phyloP scores from a whole-genome alignment of 1,140 invertebrate species.

The Oppia nitens region DNA sequence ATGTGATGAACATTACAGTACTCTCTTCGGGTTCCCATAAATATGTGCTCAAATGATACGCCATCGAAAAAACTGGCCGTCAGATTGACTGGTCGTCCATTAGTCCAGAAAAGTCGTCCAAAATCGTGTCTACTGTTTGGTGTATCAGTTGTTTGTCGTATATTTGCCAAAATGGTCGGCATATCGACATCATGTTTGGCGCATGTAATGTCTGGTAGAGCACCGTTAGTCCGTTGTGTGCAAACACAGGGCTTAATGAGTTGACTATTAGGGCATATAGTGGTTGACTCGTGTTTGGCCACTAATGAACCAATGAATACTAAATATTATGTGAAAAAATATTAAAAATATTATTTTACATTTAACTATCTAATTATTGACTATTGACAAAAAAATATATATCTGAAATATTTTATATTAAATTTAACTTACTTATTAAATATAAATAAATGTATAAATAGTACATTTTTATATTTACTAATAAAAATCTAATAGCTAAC shows the following conservation, averaged over 20 bases:
- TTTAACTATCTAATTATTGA: too few species aligned
- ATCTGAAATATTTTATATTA: too few species aligned
- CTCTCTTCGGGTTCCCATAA: not conserved
- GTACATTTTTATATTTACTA: too few species aligned
- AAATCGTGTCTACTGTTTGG: not conserved
- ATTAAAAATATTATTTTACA: too few species aligned
- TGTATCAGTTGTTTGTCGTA: not conserved
- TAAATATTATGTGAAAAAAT: too few species aligned
- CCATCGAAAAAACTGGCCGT: slow-evolving; percentile 3
- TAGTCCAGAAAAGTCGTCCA: not conserved
- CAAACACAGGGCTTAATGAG: not conserved
- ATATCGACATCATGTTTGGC: not conserved
- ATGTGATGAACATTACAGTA: not conserved
- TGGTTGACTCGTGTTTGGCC: not conserved
- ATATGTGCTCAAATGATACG: not conserved
- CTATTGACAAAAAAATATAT: too few species aligned
- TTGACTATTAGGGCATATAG: not conserved
- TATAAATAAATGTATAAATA: too few species aligned
- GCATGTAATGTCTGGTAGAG: slow-evolving; percentile 1
- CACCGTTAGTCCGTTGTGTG: not conserved
- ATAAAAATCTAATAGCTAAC: too few species aligned
- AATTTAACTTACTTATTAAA: too few species aligned
- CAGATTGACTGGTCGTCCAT: not conserved
- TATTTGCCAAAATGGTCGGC: not conserved
- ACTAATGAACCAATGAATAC: not conserved